Percentiles rank a stretch among this genome's conserved stretches.
phyloP scores from a whole-genome alignment of 2,113 vertebrate genomes.

The Paralichthys olivaceus region DNA sequence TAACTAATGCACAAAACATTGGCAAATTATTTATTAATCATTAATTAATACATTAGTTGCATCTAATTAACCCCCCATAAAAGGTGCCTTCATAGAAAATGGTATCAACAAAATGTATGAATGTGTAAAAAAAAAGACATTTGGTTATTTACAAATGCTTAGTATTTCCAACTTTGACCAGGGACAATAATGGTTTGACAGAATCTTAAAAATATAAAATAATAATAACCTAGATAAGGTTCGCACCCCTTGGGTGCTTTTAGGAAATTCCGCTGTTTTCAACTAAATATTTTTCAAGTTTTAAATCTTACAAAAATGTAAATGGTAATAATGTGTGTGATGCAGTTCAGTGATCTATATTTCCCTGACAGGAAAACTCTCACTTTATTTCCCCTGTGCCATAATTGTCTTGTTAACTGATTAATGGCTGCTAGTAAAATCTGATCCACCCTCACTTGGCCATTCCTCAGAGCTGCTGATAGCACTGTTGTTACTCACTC shows the following conservation, averaged over 20 bases:
- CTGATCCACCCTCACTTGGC: conserved; percentile 22
- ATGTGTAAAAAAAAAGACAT: not conserved
- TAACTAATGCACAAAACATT: not conserved
- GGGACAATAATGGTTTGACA: not conserved
- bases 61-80: not conserved
- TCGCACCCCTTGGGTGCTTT: not conserved
- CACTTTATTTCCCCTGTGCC: conserved; percentile 27
- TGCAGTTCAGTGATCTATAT: not conserved
- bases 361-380: conserved; percentile 6
- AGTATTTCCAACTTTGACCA: too few relatives aligned
- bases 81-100: not conserved
- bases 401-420: conserved; percentile 46
- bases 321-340: not conserved
- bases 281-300: not conserved
- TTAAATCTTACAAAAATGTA: not conserved
- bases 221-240: too few relatives aligned
- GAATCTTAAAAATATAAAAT: too few relatives aligned
- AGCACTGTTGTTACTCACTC: conserved; percentile 39
- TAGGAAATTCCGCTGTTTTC: not conserved
- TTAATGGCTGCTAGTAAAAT: conserved; percentile 47
- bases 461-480: conserved; percentile 21
- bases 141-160: too few relatives aligned
- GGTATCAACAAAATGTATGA: not conserved
- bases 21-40: not conserved
- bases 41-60: not conserved